phyloP scores from a whole-genome alignment of 1,140 invertebrate genomes.

The Bicyclus anynana region DNA sequence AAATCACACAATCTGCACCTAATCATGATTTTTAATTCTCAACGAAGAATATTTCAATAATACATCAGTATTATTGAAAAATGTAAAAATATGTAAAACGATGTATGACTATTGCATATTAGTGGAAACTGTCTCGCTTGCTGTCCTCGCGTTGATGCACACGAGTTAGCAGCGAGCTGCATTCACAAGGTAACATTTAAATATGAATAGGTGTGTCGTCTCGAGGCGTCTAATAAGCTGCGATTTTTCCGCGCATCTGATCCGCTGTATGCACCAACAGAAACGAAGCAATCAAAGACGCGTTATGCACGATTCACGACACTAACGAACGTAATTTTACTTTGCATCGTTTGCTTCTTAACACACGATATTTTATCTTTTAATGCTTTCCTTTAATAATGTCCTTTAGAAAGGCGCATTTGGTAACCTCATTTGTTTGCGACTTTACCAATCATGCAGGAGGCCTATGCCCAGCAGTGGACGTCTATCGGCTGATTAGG shows the following conservation, averaged over 20 bases:
- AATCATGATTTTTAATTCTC: no score
- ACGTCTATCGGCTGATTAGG: no score
- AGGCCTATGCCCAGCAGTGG: no score
- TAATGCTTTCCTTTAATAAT: no score
- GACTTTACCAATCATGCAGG: no score
- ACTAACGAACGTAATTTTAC: conserved; percentile 16
- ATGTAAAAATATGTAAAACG: conserved; percentile 1
- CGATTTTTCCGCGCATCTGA: conserved; percentile 71
- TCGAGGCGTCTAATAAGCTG: conserved; percentile 61
- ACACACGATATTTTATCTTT: not conserved
- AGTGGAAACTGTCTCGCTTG: conserved; percentile 12
- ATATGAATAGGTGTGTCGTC: conserved; percentile 67
- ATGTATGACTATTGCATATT: conserved; percentile 9
- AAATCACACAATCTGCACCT: no score
- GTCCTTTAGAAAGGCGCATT: no score
- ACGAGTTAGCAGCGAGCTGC: conserved; percentile 45
- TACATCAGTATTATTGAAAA: no score
- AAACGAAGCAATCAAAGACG: conserved; percentile 31
- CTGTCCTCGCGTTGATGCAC: conserved; percentile 31
- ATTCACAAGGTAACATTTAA: conserved; percentile 62
- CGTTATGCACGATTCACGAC: conserved; percentile 31
- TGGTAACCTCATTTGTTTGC: no score
- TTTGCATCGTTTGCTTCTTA: not conserved
- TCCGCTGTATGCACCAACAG: conserved; percentile 26
- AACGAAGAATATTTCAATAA: no score